Percentiles rank a stretch among this genome's conserved stretches.
Conservation (phyloP, 2,888 invertebrate species). For the Ormia ochracea region DNA sequence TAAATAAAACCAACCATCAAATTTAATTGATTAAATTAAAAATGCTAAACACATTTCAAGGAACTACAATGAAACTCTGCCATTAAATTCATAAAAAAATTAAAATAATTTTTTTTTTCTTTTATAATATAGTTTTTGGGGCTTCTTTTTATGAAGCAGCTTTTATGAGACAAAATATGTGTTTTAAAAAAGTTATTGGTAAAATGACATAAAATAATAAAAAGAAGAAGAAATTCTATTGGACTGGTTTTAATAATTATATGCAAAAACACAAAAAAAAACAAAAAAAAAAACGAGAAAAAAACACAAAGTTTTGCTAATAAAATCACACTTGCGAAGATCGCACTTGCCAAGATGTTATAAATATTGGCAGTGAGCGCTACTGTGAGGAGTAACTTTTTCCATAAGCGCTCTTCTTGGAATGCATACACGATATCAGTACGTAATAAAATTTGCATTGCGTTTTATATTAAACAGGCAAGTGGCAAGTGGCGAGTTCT, state of each 20-base stretch:
- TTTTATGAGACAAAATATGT: background rate
- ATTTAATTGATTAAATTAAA: background rate
- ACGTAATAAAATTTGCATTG: too few relatives aligned
- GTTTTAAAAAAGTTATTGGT: background rate
- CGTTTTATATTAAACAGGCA: too few relatives aligned
- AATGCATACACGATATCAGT: too few relatives aligned
- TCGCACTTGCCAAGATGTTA: too few relatives aligned
- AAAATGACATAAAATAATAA: background rate
- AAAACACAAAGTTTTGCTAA: background rate
- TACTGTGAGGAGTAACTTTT: background rate
- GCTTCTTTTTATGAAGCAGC: background rate
- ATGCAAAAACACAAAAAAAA: too few relatives aligned
- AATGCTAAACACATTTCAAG: slow-evolving; percentile 16
- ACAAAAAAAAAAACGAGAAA: background rate
- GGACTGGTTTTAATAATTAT: slow-evolving; percentile 3
- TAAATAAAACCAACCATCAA: background rate
- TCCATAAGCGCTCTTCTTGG: background rate
- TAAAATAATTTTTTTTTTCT: background rate
- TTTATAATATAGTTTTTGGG: background rate
- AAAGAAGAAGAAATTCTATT: background rate
- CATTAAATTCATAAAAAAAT: background rate
- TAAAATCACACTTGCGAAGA: background rate
- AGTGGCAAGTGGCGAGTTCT: too few relatives aligned
- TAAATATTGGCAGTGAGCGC: background rate
- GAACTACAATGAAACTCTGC: background rate